Base-by-base conservation (phyloP, 2,888 invertebrate species). In the Crocallis elinguaria region DNA sequence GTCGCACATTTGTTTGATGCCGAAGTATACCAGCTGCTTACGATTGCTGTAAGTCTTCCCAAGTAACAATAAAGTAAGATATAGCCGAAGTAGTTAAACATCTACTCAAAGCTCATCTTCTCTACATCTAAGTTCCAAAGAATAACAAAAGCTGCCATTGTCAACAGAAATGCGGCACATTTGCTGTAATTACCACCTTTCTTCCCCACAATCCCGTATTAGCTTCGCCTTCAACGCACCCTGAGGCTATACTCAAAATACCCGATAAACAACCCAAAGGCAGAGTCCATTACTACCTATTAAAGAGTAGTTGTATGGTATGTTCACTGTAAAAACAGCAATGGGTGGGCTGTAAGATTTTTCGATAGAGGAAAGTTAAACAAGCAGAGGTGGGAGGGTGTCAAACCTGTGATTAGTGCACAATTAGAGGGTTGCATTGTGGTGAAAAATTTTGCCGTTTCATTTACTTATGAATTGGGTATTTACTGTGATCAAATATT, bases 361-460 rank as follows among this genome's bases (percentile, higher is more conserved):
- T 32, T 11, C 17, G 27, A 13, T 33, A 25, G n/a, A 21, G 36
- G 23, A 17, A 27, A 44, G 19, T 12, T 19, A 17, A 13, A 27
- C 45, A 44, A 49, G 55, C 64, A 61, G 51, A 62, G 61, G 67
- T 61, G 62, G 65, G 64, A 66, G 84, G 84, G 86, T 83, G 85
- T 79, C 84, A 86, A 86, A 86, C 88, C 87, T 86, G 88, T 89
- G 84, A 88, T 89, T 89, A 89, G 77, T 77, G 77, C 73, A 76
- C 84, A 84, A 87, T 85, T 84, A 85, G 75, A 78, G 84, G 82
- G 80, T 77, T 72, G 77, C 77, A 73, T 77, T 84, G 84, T 78
- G 82, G 84, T 69, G 75, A 78, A 84, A 84, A 84, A 83, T 58
- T 42, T 43, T 51, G 60, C 44, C 38, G 48, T 41, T 51, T 70